Evolutionary conservation across 2,113 vertebrate genomes (phyloP).

Genomic region (Microtus ochrogaster): DNA sequence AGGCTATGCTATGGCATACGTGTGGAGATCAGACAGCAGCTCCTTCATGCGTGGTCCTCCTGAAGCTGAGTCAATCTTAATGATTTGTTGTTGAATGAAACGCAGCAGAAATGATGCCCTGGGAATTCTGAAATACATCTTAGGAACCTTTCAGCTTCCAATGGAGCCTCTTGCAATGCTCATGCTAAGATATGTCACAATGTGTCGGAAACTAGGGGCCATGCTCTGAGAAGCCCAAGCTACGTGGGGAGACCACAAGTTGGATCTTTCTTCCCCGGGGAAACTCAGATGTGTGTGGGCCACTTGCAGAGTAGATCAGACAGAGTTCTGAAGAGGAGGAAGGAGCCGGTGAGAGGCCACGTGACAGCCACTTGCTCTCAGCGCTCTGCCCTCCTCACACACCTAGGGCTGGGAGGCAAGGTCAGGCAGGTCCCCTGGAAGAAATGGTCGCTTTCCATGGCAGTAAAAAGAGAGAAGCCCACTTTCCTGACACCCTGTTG

Average conservation of each 20-base stretch:
- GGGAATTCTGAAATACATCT: not conserved
- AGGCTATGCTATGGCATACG: not conserved
- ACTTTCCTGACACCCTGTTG: not conserved
- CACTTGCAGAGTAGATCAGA: not conserved
- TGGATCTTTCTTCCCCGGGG: not conserved
- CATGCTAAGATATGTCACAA: too few species aligned
- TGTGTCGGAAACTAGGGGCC: not conserved
- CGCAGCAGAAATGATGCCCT: not conserved
- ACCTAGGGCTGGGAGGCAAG: not conserved
- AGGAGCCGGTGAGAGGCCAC: not conserved
- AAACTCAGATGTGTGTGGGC: not conserved
- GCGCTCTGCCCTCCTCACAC: fast-evolving
- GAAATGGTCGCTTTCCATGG: constrained; percentile 16
- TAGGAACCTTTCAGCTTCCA: not conserved
- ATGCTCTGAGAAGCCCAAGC: not conserved
- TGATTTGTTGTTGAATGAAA: not conserved
- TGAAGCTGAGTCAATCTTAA: not conserved
- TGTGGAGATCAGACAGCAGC: not conserved
- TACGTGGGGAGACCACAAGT: not conserved
- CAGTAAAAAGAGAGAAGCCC: not conserved
- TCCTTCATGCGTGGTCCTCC: not conserved
- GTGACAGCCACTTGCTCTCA: not conserved
- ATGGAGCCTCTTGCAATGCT: not conserved
- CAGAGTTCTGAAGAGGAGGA: not conserved
- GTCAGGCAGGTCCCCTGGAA: not conserved